Conservation (phyloP, 2,888 invertebrate species). For the Thymelicus sylvestris region DNA sequence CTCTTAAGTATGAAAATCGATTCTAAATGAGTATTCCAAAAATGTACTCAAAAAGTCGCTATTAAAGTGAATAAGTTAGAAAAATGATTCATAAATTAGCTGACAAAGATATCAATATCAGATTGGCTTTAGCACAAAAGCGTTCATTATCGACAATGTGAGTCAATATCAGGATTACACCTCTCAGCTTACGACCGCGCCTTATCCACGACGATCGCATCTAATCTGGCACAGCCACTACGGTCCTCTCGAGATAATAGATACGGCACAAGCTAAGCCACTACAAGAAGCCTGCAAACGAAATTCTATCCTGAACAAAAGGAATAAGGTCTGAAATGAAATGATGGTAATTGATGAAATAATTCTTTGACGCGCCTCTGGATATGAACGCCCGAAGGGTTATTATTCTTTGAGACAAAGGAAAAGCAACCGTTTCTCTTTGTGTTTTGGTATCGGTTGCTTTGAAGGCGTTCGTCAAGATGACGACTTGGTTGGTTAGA, state of each 20-base stretch:
- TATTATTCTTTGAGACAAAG: slow-evolving; percentile 33
- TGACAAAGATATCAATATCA: slow-evolving; percentile 13
- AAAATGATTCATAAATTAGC: slow-evolving; percentile 3
- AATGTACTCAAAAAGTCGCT: too few relatives aligned
- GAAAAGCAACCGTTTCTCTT: slow-evolving; percentile 23
- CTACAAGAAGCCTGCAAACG: slow-evolving; percentile 8
- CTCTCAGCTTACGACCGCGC: slow-evolving; percentile 14
- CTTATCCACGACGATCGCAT: slow-evolving; percentile 27
- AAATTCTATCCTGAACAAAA: slow-evolving; percentile 7
- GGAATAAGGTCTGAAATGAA: slow-evolving; percentile 24
- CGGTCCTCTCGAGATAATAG: slow-evolving; percentile 36
- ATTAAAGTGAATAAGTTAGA: not conserved
- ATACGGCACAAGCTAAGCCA: slow-evolving; percentile 39
- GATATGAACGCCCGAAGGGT: slow-evolving; percentile 26
- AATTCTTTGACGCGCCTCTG: slow-evolving; percentile 33
- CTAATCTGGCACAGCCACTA: slow-evolving; percentile 37
- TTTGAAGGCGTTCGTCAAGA: not conserved
- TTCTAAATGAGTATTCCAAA: too few relatives aligned
- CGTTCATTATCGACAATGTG: slow-evolving; percentile 23
- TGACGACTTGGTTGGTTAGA: not conserved
- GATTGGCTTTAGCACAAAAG: slow-evolving; percentile 32
- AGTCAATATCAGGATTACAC: slow-evolving; percentile 28
- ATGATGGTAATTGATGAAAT: slow-evolving; percentile 24
- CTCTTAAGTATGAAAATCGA: too few relatives aligned
- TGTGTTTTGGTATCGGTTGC: slow-evolving; percentile 13